phyloP scores from a whole-genome alignment of 2,113 vertebrate species.

The Pampusana beccarii region DNA sequence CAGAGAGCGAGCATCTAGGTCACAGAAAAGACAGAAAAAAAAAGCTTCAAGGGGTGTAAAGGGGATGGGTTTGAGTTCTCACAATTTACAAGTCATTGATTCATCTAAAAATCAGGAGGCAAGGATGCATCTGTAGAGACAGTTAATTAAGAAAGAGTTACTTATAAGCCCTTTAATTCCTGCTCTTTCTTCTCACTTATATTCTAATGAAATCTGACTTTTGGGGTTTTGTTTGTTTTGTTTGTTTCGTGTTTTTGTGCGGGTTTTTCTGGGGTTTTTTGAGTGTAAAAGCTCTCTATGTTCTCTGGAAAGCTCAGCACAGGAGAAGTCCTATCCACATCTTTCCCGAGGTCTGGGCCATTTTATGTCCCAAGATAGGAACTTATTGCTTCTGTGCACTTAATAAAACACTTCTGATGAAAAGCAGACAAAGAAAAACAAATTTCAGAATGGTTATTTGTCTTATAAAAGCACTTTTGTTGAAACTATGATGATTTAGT shows the following conservation, averaged over 20 bases:
- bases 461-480: background rate
- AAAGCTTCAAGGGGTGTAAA: background rate
- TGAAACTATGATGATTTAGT: background rate
- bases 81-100: background rate
- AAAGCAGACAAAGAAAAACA: background rate
- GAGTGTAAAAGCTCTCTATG: fast-evolving
- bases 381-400: background rate
- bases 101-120: background rate
- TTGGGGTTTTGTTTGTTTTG: too few species aligned
- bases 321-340: background rate
- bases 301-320: background rate
- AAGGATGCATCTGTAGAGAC: background rate
- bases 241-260: too few species aligned
- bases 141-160: background rate
- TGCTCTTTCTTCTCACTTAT: background rate
- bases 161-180: background rate
- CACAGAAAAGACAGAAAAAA: background rate
- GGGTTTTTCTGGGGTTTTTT: too few species aligned
- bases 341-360: background rate
- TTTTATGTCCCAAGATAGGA: background rate
- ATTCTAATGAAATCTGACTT: background rate
- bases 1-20: background rate
- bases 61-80: background rate
- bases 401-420: background rate
- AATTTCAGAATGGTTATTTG: background rate